A percentile compares a stretch with the other conserved stretches of the same genome.
Evolutionary conservation across 2,113 vertebrate species (phyloP).

Genomic region (Pachypanchax playfairii): DNA sequence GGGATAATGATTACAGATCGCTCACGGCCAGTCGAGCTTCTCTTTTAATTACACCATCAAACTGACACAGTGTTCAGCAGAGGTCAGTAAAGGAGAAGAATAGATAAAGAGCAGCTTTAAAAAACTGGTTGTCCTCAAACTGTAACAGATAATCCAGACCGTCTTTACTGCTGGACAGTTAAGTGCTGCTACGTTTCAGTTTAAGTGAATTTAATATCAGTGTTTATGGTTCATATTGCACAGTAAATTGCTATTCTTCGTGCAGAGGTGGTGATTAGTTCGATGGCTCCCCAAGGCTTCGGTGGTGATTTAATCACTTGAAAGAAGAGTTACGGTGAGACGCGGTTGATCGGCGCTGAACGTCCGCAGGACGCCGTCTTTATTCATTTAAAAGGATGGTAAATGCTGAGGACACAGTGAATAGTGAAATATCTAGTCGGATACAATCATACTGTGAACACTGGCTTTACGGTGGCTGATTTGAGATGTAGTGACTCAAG

Average conservation of each 20-base stretch:
- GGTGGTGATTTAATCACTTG: slow-evolving; percentile 25
- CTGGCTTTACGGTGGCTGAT: neutral
- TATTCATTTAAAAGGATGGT: slow-evolving; percentile 6
- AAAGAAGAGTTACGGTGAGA: slow-evolving; percentile 49
- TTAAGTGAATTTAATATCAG: slow-evolving; percentile 55
- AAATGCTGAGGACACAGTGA: neutral
- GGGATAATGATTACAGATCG: slow-evolving; percentile 55
- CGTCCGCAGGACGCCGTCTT: slow-evolving; percentile 22
- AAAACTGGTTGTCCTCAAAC: slow-evolving; percentile 55
- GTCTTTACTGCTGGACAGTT: slow-evolving; percentile 56
- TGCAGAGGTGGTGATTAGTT: slow-evolving; percentile 56
- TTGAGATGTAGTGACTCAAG: neutral
- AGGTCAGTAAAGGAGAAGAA: slow-evolving; percentile 54
- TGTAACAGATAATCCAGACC: slow-evolving; percentile 60
- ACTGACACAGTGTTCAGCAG: slow-evolving; percentile 47
- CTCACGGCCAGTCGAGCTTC: slow-evolving; percentile 27
- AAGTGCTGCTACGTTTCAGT: slow-evolving; percentile 57
- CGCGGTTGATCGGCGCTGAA: slow-evolving; percentile 18
- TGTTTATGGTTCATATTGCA: slow-evolving; percentile 54
- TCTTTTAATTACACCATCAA: slow-evolving; percentile 61
- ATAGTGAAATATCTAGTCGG: neutral
- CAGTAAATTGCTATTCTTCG: slow-evolving; percentile 37
- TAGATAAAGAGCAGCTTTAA: slow-evolving; percentile 51
- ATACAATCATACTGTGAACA: too few relatives aligned
- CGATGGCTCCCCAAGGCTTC: slow-evolving; percentile 38